Conservation (phyloP, 1,140 invertebrate genomes). For the Doryteuthis pealeii region DNA sequence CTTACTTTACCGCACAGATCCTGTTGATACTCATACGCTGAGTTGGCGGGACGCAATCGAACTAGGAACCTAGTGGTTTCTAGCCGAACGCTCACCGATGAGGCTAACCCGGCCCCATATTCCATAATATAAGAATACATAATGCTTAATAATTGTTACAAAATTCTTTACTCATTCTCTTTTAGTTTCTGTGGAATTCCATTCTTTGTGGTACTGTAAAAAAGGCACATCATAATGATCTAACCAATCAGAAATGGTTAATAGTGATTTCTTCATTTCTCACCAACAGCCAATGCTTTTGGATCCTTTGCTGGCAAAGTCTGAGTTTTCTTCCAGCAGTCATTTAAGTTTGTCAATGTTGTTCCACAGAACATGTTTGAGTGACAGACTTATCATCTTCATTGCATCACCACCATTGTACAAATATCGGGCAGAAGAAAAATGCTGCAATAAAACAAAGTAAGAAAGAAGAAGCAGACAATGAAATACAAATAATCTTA, state of each 20-base stretch:
- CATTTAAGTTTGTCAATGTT: conserved; percentile 38
- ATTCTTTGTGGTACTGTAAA: conserved; percentile 36
- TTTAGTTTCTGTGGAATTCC: conserved; percentile 42
- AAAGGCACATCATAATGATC: conserved; percentile 47
- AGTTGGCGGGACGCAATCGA: too few species aligned
- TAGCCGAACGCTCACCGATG: too few species aligned
- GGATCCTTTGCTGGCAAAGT: conserved; percentile 39
- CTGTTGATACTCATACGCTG: too few species aligned
- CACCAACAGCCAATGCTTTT: background rate
- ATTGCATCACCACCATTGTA: background rate
- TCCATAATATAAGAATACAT: too few species aligned
- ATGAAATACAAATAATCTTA: too few species aligned
- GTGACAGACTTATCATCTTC: background rate
- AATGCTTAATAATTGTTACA: too few species aligned
- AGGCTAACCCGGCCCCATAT: too few species aligned
- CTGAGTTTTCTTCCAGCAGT: conserved; percentile 48
- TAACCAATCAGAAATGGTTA: conserved; percentile 48
- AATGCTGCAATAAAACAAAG: background rate
- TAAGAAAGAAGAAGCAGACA: too few species aligned
- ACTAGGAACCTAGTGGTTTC: too few species aligned
- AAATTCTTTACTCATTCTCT: conserved; percentile 51
- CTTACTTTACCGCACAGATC: too few species aligned
- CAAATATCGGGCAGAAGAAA: background rate
- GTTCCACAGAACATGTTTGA: conserved; percentile 18
- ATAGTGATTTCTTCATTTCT: conserved; percentile 48